Percentiles rank a stretch among this genome's conserved stretches.
Conservation (phyloP, 2,113 vertebrate species). For the Phoxinus phoxinus region DNA sequence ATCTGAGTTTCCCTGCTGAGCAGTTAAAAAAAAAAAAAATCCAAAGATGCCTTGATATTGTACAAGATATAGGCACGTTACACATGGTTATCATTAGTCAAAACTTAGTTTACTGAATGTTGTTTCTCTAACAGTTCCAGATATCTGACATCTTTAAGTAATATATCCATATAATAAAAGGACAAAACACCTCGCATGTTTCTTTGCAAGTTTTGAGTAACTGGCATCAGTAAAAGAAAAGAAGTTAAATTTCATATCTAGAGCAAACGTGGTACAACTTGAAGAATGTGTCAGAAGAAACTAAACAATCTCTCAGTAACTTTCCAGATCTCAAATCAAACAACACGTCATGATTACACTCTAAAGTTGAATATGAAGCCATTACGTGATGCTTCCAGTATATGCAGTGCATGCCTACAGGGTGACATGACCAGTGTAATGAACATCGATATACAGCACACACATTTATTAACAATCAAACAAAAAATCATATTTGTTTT, state of each 20-base stretch:
- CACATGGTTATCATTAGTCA: constrained; percentile 23
- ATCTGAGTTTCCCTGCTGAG: constrained; percentile 22
- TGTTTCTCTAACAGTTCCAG: background rate
- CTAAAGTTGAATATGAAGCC: constrained; percentile 5
- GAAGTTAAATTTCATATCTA: background rate
- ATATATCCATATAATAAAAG: background rate
- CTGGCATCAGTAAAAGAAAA: background rate
- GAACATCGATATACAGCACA: constrained; percentile 25
- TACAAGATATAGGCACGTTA: constrained; percentile 21
- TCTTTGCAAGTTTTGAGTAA: background rate
- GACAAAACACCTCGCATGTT: background rate
- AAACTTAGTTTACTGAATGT: constrained; percentile 18
- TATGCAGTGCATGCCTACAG: constrained; percentile 25
- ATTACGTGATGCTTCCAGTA: constrained; percentile 10
- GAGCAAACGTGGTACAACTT: background rate
- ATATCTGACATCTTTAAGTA: constrained; percentile 15
- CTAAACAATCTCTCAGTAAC: background rate
- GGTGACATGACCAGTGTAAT: constrained; percentile 28
- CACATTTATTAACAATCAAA: constrained; percentile 31
- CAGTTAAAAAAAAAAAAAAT: constrained; percentile 12
- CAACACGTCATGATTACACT: background rate
- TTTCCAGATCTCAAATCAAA: constrained; percentile 5
- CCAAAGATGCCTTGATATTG: constrained; percentile 15
- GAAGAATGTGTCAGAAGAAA: constrained; percentile 22
- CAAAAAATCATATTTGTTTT: constrained; percentile 26